Evolutionary conservation across 23 tunicate species (phyloP), one percentile per base, ranked within the genome.

Genomic region (Diplosoma virens): DNA sequence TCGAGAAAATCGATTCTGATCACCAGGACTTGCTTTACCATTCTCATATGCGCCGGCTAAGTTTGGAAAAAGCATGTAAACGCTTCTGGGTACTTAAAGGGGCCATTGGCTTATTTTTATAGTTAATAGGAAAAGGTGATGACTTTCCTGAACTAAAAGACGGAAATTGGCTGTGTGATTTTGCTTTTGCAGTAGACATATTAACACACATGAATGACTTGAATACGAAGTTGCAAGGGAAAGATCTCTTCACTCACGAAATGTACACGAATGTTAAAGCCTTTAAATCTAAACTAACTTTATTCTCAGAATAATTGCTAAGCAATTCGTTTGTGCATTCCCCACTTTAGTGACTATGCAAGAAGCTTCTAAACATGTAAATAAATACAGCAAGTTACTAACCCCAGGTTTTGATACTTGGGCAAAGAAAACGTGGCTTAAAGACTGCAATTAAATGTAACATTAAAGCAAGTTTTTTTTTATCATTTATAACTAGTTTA

Each of bases 41-140:
- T 68, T 68, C 75, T 68, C 75, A 68, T 37, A 54, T 68, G 28
- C 75, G 75, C 75, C 37, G 75, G 75, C 20, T 68, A 68, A 68
- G 75, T 22, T 68, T 68, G 32, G 75, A 54, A 17, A 68, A 68
- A 68, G 75, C 75, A 68, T 68, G 54, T 68, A 35, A 68, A 68
- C 54, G 53, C 54, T 23, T 68, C 5, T 68, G 75, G 75, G 54
- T 34, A 34, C 75, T 35, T 34, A 37, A 68, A 28, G 54, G 37
- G 53, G 75, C 75, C 75, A 68, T 68, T 68, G 37, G 21, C 75
- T 35, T 29, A 36, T 68, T 68, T 68, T 68, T 37, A 26, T 34
- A 68, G 75, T 37, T 26, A 68, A 68, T 68, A 23, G 75, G 55
- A 26, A 68, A 35, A 68, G 75, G 28, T 68, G 54, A 37, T 68